These are phyloP conservation scores for Chauna torquata DNA, from an alignment of 2,113 vertebrate genomes.

Conservation along the genomic window DNA sequence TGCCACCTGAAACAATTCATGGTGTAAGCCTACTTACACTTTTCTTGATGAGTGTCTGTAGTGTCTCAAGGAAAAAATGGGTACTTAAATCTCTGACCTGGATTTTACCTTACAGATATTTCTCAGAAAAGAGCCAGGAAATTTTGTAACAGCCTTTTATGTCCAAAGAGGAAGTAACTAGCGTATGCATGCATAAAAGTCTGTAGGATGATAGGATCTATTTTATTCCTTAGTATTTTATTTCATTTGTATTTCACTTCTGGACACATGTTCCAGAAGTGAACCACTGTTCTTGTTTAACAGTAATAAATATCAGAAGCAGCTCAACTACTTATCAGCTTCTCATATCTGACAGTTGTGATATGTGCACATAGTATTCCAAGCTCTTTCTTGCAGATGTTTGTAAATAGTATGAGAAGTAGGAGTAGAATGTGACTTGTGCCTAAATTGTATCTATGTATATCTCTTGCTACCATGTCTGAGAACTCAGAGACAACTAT, in stretches of 20 bases:
- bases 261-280: background rate
- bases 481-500: background rate
- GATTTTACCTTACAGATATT: background rate
- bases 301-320: background rate
- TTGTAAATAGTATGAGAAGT: background rate
- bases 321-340: background rate
- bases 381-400: background rate
- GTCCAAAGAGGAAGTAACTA: background rate
- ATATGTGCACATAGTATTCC: background rate
- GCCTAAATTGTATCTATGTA: too few relatives aligned
- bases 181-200: rapidly evolving
- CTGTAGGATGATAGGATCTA: background rate
- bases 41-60: background rate
- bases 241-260: background rate
- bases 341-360: background rate
- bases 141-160: background rate
- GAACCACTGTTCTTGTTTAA: background rate
- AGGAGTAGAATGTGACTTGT: background rate
- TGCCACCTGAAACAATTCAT: background rate
- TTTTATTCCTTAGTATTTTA: background rate
- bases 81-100: background rate
- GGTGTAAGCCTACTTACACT: background rate
- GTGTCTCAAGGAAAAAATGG: background rate
- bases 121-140: background rate
- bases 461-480: background rate